Percentiles rank a stretch among this genome's conserved stretches.
Conservation (phyloP, 2,888 invertebrate species). For the Tenthredo mesomela region DNA sequence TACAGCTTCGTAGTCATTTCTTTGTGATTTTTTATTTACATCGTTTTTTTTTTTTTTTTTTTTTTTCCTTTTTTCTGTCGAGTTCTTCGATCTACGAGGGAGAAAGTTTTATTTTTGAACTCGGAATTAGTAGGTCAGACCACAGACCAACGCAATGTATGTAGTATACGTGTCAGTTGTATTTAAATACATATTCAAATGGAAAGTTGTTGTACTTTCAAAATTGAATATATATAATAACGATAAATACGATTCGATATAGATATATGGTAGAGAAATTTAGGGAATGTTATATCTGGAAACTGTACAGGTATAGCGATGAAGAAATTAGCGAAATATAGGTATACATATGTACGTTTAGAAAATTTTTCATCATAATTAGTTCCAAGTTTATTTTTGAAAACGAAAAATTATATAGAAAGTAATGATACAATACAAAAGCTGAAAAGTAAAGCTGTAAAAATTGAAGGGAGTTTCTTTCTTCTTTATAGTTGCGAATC, state of each 20-base stretch:
- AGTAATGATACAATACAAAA: slow-evolving; percentile 48
- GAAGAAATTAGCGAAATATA: neutral
- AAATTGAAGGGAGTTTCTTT: slow-evolving; percentile 11
- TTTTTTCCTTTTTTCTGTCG: neutral
- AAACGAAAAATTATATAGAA: neutral
- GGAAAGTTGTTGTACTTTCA: neutral
- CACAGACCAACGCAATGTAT: neutral
- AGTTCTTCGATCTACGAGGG: slow-evolving; percentile 3
- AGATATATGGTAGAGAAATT: too few species aligned
- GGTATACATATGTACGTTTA: neutral
- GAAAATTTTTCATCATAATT: neutral
- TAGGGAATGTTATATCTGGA: neutral
- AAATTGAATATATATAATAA: neutral
- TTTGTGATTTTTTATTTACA: too few species aligned
- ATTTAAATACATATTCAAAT: neutral
- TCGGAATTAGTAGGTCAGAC: neutral
- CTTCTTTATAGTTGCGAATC: neutral
- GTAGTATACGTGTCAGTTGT: neutral
- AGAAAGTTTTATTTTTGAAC: neutral
- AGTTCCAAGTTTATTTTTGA: slow-evolving; percentile 28
- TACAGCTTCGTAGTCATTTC: neutral
- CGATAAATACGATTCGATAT: too few species aligned
- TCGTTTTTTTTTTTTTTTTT: neutral
- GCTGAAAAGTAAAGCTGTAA: slow-evolving; percentile 29
- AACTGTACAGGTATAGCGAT: neutral